A percentile compares a stretch with the other conserved stretches of the same genome.
phyloP scores from a whole-genome alignment of 1,140 invertebrate genomes.

The Heliothis subflexa region DNA sequence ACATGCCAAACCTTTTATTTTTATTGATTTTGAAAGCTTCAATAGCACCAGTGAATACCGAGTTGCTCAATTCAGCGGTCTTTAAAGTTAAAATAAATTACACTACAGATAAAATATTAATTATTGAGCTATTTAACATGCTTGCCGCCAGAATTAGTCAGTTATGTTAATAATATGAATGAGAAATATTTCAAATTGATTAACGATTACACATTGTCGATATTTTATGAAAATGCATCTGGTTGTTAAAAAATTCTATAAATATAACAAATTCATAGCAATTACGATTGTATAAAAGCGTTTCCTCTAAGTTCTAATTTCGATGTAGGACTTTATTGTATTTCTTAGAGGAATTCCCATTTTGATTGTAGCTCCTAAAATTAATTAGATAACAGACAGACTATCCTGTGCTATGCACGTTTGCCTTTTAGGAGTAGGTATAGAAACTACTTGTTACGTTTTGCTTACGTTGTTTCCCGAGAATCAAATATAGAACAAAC shows the following conservation, averaged over 20 bases:
- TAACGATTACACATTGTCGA: conserved; percentile 4
- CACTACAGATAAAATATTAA: not conserved
- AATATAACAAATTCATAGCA: not conserved
- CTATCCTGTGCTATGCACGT: too few relatives aligned
- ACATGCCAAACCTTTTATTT: too few relatives aligned
- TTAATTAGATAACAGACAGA: too few relatives aligned
- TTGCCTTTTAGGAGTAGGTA: too few relatives aligned
- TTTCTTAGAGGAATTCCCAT: too few relatives aligned
- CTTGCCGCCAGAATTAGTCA: not conserved
- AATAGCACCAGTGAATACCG: too few relatives aligned
- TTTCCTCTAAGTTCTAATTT: too few relatives aligned
- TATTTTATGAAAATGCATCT: not conserved
- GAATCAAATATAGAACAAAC: conserved; percentile 28
- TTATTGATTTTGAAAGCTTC: too few relatives aligned
- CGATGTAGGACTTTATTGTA: too few relatives aligned
- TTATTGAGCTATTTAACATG: not conserved
- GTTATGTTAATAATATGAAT: not conserved
- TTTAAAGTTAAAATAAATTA: not conserved
- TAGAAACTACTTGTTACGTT: not conserved
- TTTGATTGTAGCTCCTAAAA: too few relatives aligned
- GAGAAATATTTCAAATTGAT: not conserved
- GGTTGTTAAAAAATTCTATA: not conserved
- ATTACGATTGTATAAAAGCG: not conserved
- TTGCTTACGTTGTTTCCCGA: not conserved
- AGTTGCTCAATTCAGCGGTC: not conserved